phyloP scores from a whole-genome alignment of 1,140 invertebrate species.

The Apis florea region DNA sequence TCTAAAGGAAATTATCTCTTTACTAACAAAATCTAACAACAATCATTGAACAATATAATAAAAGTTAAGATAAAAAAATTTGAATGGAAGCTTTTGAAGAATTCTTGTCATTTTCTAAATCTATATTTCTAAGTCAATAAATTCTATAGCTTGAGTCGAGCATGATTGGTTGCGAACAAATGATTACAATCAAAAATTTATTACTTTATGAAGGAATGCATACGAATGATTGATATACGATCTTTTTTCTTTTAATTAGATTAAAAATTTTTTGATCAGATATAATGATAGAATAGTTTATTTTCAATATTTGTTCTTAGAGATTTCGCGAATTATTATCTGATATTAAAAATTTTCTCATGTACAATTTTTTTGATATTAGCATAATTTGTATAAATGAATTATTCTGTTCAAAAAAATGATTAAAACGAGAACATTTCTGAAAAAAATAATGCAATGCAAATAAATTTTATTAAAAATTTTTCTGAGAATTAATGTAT shows the following conservation, averaged over 20 bases:
- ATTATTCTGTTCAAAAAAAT: constrained; percentile 27
- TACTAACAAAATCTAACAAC: neutral
- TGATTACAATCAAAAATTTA: constrained; percentile 49
- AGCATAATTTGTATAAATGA: constrained; percentile 30
- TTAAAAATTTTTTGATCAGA: neutral
- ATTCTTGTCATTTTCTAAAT: constrained; percentile 25
- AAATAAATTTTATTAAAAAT: constrained; percentile 1
- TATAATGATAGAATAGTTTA: neutral
- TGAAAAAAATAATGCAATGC: neutral
- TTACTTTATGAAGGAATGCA: constrained; percentile 38
- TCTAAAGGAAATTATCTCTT: neutral
- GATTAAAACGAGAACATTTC: neutral
- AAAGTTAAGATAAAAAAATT: neutral
- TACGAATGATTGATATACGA: constrained; percentile 39
- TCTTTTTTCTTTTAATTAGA: neutral
- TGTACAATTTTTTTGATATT: neutral
- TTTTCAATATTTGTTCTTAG: neutral
- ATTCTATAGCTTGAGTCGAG: constrained; percentile 24
- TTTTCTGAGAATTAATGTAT: neutral
- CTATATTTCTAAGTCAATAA: constrained; percentile 32
- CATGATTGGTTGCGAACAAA: neutral
- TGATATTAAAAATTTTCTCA: neutral
- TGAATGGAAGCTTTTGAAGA: neutral
- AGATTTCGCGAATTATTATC: neutral
- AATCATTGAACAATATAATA: neutral